Base-by-base conservation (phyloP, 2,797 vertebrate species). In the Melanotaenia maccullochi region DNA sequence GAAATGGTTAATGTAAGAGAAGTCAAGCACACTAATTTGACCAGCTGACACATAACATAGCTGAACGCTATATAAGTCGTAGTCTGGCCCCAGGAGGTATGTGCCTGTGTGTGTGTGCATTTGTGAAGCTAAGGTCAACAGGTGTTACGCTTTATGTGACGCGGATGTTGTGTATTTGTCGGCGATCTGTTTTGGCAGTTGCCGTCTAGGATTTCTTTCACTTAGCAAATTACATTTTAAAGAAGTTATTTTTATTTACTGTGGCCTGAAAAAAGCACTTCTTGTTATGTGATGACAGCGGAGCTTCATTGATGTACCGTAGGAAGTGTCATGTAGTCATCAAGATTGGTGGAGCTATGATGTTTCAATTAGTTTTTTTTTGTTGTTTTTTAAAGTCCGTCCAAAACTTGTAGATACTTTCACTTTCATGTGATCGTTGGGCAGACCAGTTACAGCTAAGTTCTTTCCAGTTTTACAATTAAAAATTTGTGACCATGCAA, bases 31-130 rank as follows among this genome's bases (percentile, higher is more conserved):
- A 56, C 67, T 87, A 61, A 90, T 85, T 84, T 68, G 81, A 83
- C 83, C 88, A 85, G 69, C 86, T 90, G 90, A 90, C 90, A 71
- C 58, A 62, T 76, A 62, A 73, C 87, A 79, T 89, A 92, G 87
- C 90, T 92, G 90, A 88, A 65, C 40, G 75, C 87, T 88, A 87
- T 90, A 87, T 82, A 85, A 68, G 86, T 85, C 81, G 70, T 79
- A 47, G 76, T 71, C 57, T 60, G 72, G 79, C 61, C 75, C 73
- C 73, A 42, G 54, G 68, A 73, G 85, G 47, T 75, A 73, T 82
- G 52, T 59, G 77, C 0, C 0, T 51, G 13, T 60, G 13, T 56
- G 54, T 28, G 38, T 63, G 58, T 30, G 67, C 33, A 25, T 38
- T 16, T 56, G 69, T 62, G 78, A 75, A 56, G 51, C 65, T 1